A percentile compares a stretch with the other conserved stretches of the same genome.
phyloP scores from a whole-genome alignment of 2,888 invertebrate genomes.

The Acleris laterana region DNA sequence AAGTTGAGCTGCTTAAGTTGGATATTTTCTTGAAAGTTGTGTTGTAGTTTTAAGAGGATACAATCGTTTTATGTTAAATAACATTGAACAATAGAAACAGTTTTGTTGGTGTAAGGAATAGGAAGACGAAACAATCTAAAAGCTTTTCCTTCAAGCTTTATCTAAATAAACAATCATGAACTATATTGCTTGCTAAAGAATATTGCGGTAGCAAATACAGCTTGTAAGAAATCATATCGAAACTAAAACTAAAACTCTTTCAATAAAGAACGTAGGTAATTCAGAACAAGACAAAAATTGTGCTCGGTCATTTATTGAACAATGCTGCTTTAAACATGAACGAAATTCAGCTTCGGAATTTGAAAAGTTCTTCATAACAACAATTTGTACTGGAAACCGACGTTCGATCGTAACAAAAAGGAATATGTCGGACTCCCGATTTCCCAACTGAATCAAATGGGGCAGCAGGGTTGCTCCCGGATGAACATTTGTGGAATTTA shows the following conservation, averaged over 20 bases:
- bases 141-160: no score
- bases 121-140: no score
- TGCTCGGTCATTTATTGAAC: constrained; percentile 12
- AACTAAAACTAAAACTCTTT: no score
- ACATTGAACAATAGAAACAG: no score
- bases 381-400: constrained; percentile 45
- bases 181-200: no score
- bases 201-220: no score
- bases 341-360: constrained; percentile 29
- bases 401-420: constrained; percentile 45
- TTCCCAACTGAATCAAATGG: constrained; percentile 50
- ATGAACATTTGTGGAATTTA: constrained; percentile 10
- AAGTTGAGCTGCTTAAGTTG: neutral
- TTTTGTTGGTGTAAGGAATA: no score
- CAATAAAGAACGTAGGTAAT: neutral
- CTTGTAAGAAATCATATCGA: no score
- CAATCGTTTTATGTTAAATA: no score
- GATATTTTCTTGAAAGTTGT: no score
- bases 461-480: constrained; percentile 37
- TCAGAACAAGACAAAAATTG: constrained; percentile 2
- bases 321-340: constrained; percentile 23
- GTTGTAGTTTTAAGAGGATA: no score
- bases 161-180: no score
- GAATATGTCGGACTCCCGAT: constrained; percentile 46
- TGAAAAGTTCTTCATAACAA: constrained; percentile 46